phyloP scores from a whole-genome alignment of 2,797 vertebrate genomes.

The Pipistrellus pipistrellus region DNA sequence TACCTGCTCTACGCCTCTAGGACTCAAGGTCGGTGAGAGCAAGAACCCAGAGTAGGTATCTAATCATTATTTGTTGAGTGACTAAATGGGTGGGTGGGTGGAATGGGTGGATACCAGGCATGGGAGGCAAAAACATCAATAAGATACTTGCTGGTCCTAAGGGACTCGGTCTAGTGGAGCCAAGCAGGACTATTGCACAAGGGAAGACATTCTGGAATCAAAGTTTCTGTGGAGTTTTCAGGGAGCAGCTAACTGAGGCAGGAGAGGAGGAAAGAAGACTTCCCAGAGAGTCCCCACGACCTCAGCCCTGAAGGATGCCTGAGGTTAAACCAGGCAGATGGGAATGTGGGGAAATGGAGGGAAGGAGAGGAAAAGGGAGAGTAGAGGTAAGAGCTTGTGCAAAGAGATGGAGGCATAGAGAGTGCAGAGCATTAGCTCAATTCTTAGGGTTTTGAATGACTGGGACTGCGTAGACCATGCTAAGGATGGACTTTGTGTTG shows the following conservation, averaged over 20 bases:
- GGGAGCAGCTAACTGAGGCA: neutral
- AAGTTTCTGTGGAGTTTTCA: neutral
- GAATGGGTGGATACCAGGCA: neutral
- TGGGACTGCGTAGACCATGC: neutral
- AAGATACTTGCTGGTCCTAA: neutral
- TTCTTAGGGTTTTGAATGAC: neutral
- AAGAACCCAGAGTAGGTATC: neutral
- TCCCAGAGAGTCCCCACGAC: neutral
- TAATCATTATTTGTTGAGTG: neutral
- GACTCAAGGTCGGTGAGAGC: neutral
- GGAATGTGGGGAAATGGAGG: neutral
- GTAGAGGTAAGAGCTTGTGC: neutral
- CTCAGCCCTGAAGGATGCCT: neutral
- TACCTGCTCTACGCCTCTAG: neutral
- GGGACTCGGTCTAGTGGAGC: neutral
- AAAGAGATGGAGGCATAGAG: neutral
- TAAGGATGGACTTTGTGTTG: neutral
- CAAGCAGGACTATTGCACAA: neutral
- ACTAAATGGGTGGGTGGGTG: neutral
- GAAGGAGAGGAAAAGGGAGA: no score
- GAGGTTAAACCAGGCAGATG: neutral
- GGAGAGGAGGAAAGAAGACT: neutral
- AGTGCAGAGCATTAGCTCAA: neutral
- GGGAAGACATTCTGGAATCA: neutral
- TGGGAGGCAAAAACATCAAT: neutral